Conservation (phyloP, 2,888 invertebrate species). For the Caenorhabditis doughertyi region DNA sequence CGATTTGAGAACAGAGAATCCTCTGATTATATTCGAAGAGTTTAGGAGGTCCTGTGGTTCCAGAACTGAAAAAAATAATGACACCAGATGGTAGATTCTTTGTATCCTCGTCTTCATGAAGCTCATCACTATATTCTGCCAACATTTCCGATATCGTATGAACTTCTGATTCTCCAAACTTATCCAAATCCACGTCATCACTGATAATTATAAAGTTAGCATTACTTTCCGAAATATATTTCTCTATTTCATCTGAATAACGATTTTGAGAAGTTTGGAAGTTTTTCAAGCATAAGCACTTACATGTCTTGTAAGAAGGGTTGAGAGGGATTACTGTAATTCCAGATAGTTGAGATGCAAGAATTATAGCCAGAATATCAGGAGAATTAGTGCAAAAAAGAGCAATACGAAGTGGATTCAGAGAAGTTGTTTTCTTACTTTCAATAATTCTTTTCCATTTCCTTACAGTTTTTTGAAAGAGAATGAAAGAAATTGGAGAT, state of each 20-base stretch:
- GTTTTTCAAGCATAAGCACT: not conserved
- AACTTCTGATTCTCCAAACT: constrained; percentile 42
- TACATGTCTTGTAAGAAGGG: constrained; percentile 71
- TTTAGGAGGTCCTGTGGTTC: constrained; percentile 78
- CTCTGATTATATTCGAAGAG: constrained; percentile 68
- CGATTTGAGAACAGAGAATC: constrained; percentile 66
- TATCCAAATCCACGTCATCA: constrained; percentile 48
- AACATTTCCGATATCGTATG: constrained; percentile 9
- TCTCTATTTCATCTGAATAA: constrained; percentile 69
- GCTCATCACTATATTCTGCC: not conserved
- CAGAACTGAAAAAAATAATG: constrained; percentile 77
- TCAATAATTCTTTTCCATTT: constrained; percentile 29
- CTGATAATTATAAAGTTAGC: constrained; percentile 47
- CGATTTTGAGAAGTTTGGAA: not conserved
- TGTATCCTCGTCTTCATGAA: not conserved
- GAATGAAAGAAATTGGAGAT: not conserved
- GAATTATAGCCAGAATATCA: constrained; percentile 54
- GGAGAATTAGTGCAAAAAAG: constrained; percentile 67
- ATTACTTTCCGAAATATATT: constrained; percentile 55
- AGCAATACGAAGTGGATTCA: constrained; percentile 50
- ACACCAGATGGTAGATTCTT: constrained; percentile 51
- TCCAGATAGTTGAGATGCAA: constrained; percentile 62
- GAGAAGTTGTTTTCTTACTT: not conserved
- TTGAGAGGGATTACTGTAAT: constrained; percentile 70
- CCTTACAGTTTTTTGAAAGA: not conserved